Percentiles rank a stretch among this genome's conserved stretches.
phyloP scores from a whole-genome alignment of 2,888 invertebrate genomes.

The Hylaea fasciaria region DNA sequence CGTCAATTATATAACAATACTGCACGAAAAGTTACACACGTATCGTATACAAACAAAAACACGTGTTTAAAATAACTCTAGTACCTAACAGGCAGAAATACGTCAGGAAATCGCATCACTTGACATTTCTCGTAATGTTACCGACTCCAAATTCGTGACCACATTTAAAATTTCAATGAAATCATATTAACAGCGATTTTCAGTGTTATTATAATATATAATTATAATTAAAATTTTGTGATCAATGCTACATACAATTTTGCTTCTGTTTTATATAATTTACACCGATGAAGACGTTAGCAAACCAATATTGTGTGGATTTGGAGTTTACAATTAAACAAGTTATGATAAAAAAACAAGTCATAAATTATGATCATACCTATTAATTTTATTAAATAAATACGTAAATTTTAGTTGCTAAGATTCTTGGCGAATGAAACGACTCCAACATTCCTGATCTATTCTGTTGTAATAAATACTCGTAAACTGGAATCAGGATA shows the following conservation, averaged over 20 bases:
- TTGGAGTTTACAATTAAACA: background rate
- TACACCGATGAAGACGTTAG: constrained; percentile 5
- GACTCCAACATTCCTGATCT: background rate
- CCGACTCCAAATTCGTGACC: constrained; percentile 3
- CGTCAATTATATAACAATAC: constrained; percentile 21
- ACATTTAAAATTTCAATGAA: constrained; percentile 8
- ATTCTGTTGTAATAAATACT: background rate
- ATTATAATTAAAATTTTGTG: constrained; percentile 6
- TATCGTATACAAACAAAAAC: constrained; percentile 26
- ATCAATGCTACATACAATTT: constrained; percentile 6
- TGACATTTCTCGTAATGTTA: constrained; percentile 1
- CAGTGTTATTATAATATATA: too few species aligned
- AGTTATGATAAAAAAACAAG: too few species aligned
- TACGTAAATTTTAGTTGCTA: background rate
- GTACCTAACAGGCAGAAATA: constrained; percentile 9
- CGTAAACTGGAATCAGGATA: background rate
- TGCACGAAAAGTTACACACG: constrained; percentile 26
- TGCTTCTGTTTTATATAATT: constrained; percentile 26
- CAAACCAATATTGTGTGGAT: background rate
- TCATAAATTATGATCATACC: too few species aligned
- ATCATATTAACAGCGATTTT: background rate
- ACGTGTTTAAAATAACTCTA: constrained; percentile 25
- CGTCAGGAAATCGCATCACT: constrained; percentile 15
- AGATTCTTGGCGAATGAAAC: background rate
- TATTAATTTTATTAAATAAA: background rate